Evolutionary conservation across 53 echinoderm and acorn worm species (phyloP).

Genomic region (Zoroaster sp.): DNA sequence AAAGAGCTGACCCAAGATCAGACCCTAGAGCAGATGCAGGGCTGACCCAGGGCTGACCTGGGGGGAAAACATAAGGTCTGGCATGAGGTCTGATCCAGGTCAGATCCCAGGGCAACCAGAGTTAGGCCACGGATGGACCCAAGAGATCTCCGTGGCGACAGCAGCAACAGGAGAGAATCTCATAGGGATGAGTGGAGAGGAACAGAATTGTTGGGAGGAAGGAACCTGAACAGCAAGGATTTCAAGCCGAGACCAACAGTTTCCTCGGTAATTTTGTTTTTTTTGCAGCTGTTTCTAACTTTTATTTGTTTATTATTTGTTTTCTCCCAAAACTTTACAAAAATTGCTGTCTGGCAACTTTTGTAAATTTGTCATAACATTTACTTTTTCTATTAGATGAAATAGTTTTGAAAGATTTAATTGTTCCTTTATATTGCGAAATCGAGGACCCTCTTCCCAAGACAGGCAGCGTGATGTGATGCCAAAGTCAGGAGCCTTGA

Average conservation of each 20-base stretch:
- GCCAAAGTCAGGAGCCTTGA: slow-evolving; percentile 17
- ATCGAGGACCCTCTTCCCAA: slow-evolving; percentile 16
- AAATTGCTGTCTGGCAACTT: too few species aligned
- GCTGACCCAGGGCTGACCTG: background rate
- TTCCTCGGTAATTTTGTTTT: slow-evolving; percentile 13
- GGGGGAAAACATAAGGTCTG: background rate
- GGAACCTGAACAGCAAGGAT: background rate
- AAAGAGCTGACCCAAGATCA: background rate
- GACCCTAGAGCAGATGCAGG: slow-evolving; percentile 29
- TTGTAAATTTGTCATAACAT: too few species aligned
- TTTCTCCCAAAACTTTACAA: too few species aligned
- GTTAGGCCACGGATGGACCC: slow-evolving; percentile 32
- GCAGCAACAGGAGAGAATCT: slow-evolving; percentile 66
- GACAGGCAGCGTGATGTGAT: slow-evolving; percentile 28
- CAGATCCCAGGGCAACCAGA: slow-evolving; percentile 27
- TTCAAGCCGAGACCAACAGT: background rate
- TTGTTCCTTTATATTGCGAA: too few species aligned
- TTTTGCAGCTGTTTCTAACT: too few species aligned
- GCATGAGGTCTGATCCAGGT: slow-evolving; percentile 8
- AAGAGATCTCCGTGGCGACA: slow-evolving; percentile 39
- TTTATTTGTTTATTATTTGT: too few species aligned
- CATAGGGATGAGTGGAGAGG: slow-evolving; percentile 87
- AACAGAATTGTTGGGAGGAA: slow-evolving; percentile 26
- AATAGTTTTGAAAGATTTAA: too few species aligned
- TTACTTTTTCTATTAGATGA: too few species aligned